Evolutionary conservation across 2,113 vertebrate genomes (phyloP).

Genomic region (Pedetes capensis): DNA sequence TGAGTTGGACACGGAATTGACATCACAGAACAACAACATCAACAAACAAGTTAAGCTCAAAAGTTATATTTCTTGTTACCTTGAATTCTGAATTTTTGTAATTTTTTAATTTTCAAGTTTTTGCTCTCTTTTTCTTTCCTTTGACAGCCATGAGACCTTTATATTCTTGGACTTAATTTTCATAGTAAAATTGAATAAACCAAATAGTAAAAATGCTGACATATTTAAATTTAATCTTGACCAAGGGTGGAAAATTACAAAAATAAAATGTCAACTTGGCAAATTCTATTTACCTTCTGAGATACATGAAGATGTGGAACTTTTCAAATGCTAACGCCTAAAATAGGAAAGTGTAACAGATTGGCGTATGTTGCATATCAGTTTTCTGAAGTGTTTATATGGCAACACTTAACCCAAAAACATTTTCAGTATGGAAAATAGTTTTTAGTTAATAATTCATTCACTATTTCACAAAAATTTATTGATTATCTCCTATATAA

Average conservation of each 20-base stretch:
- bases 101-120: not conserved
- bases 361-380: too few species aligned
- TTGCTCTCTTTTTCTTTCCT: conserved; percentile 11
- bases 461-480: not conserved
- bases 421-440: not conserved
- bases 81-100: too few species aligned
- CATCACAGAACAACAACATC: too few species aligned
- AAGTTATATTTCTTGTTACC: not conserved
- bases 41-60: not conserved
- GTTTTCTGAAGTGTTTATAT: not conserved
- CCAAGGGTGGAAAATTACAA: not conserved
- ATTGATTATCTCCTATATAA: not conserved
- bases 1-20: too few species aligned
- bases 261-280: not conserved
- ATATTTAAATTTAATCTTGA: not conserved
- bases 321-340: not conserved
- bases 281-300: not conserved
- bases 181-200: not conserved
- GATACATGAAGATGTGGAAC: not conserved
- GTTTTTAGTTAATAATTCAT: not conserved
- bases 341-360: too few species aligned
- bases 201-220: not conserved
- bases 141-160: not conserved
- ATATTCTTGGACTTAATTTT: not conserved
- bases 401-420: not conserved